These are phyloP conservation scores for Cotesia glomerata DNA, from an alignment of 1,140 invertebrate genomes.

Conservation along the genomic window DNA sequence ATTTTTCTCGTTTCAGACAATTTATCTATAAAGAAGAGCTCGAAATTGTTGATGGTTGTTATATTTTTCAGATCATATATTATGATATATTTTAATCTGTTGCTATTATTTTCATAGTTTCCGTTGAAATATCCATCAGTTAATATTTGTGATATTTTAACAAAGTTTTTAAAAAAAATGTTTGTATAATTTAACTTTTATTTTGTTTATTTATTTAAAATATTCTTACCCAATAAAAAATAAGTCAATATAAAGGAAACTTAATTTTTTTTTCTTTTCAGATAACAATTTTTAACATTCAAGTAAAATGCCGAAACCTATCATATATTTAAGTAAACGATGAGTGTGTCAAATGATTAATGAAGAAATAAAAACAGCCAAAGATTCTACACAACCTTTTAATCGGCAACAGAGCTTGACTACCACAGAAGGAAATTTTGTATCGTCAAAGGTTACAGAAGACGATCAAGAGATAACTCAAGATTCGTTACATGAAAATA, in stretches of 20 bases:
- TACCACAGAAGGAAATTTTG: not conserved
- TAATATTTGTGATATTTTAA: not conserved
- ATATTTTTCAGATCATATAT: no score
- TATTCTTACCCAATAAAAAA: not conserved
- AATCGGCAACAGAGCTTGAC: not conserved
- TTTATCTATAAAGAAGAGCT: no score
- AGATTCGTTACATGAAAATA: not conserved
- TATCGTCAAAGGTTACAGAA: not conserved
- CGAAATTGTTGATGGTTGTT: no score
- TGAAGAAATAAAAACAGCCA: not conserved
- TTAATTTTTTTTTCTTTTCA: not conserved
- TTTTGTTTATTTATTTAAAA: not conserved
- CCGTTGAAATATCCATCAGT: no score
- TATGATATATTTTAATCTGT: no score
- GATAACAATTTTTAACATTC: not conserved
- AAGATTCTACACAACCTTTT: no score
- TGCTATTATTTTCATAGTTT: no score
- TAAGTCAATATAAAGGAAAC: not conserved
- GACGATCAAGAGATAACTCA: not conserved
- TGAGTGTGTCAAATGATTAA: slow-evolving; percentile 8
- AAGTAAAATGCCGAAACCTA: not conserved
- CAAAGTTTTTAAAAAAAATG: not conserved
- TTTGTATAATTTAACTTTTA: not conserved
- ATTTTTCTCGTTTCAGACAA: no score
- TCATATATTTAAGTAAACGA: not conserved